Conservation (phyloP, 2,113 vertebrate species). For the Anarrhichthys ocellatus region DNA sequence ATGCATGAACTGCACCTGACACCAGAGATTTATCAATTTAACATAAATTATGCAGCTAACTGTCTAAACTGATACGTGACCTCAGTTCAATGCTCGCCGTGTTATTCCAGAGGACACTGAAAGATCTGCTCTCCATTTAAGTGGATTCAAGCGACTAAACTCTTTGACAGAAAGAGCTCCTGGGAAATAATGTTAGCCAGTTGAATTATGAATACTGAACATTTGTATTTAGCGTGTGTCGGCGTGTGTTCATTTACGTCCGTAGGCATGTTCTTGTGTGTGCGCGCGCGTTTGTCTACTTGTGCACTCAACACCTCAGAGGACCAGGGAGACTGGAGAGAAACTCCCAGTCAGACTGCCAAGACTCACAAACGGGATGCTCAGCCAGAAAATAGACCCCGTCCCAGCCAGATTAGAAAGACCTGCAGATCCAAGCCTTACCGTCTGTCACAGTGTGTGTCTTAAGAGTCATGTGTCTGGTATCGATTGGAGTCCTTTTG, state of each 20-base stretch:
- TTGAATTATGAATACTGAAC: slow-evolving; percentile 72
- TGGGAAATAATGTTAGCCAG: slow-evolving; percentile 63
- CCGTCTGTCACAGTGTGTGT: slow-evolving; percentile 51
- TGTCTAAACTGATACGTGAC: slow-evolving; percentile 78
- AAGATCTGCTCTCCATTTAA: slow-evolving; percentile 68
- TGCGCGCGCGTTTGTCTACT: slow-evolving; percentile 32
- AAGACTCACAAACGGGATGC: slow-evolving; percentile 76
- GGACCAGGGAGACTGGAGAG: slow-evolving; percentile 66
- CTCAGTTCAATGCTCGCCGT: slow-evolving; percentile 70
- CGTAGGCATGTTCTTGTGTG: slow-evolving; percentile 19
- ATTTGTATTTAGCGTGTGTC: slow-evolving; percentile 59
- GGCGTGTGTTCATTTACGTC: slow-evolving; percentile 37
- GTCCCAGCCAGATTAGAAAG: slow-evolving; percentile 52
- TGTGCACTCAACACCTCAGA: slow-evolving; percentile 48
- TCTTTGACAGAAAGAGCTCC: slow-evolving; percentile 67
- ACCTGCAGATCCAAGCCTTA: slow-evolving; percentile 49
- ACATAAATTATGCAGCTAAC: slow-evolving; percentile 83
- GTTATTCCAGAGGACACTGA: slow-evolving; percentile 68
- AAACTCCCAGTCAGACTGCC: slow-evolving; percentile 74
- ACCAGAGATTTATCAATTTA: slow-evolving; percentile 74
- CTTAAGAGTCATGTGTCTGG: slow-evolving; percentile 41
- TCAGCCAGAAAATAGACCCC: slow-evolving; percentile 74
- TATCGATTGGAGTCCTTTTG: slow-evolving; percentile 44
- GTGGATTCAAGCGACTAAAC: slow-evolving; percentile 72
- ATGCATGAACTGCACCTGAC: slow-evolving; percentile 74